phyloP scores from a whole-genome alignment of 1,140 invertebrate genomes.

The Acromyrmex charruanus region DNA sequence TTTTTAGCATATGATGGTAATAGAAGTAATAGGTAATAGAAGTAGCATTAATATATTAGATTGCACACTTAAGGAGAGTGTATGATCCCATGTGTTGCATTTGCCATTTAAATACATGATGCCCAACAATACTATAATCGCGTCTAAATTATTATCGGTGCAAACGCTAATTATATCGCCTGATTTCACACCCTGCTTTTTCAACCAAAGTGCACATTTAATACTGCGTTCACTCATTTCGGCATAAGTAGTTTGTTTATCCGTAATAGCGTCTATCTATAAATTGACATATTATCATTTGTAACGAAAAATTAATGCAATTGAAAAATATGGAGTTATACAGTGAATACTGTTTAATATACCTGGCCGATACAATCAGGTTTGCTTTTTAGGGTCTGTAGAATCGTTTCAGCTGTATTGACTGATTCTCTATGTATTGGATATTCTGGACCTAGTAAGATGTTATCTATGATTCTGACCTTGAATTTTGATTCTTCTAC shows the following conservation, averaged over 20 bases:
- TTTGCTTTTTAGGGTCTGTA: conserved; percentile 27
- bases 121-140: conserved; percentile 17
- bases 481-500: not conserved
- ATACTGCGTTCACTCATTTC: conserved; percentile 52
- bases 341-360: not conserved
- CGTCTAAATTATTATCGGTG: not conserved
- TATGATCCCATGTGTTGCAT: conserved; percentile 17
- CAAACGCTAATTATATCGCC: conserved; percentile 45
- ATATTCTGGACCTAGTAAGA: conserved; percentile 34
- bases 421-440: not conserved
- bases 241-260: conserved; percentile 2
- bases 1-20: too few relatives aligned
- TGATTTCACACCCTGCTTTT: conserved; percentile 29
- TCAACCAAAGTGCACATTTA: conserved; percentile 55
- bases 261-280: conserved; percentile 32
- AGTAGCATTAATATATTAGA: not conserved
- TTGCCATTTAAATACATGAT: conserved; percentile 41
- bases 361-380: conserved; percentile 44
- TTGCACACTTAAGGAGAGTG: conserved; percentile 24
- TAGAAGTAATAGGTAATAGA: too few relatives aligned
- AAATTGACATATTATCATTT: not conserved
- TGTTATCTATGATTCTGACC: conserved; percentile 1
- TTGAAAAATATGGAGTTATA: not conserved
- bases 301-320: not conserved
- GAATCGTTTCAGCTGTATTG: conserved; percentile 17